Base-by-base conservation (phyloP, 30 jellyfish, hydroid and myxozoan species). In the Hydractinia echinata region DNA sequence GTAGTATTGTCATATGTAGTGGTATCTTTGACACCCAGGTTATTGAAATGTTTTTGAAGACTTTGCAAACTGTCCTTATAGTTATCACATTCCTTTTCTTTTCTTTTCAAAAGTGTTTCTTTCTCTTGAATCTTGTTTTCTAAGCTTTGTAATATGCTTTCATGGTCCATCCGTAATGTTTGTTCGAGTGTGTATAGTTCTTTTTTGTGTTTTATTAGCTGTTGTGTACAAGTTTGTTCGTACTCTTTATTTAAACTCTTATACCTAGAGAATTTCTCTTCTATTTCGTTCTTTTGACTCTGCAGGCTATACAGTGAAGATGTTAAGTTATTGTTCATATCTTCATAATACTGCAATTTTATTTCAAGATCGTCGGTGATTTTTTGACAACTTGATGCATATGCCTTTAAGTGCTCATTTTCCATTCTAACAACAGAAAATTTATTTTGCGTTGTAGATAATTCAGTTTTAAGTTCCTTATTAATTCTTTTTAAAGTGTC, bases 331-430 rank as follows among this genome's bases (percentile, higher is more conserved):
- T 71, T 71, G 51, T 71, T 71, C 39, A 54, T 19, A 19, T 48
- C 53, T 58, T 71, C 81, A 50, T 71, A 71, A 71, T 19, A 71
- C 67, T 71, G 60, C 10, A 71, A 60, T 52, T 71, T 71, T 52
- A 20, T 10, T 20, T 71, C 81, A 48, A 71, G 81, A 7, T 48
- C 68, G 18, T 71, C 81, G 3, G 55, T 8, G 52, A 20, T 71
- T n/a, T 30, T 71, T 71, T 20, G 60, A 71, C 7, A 15, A 9
- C 39, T 50, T 7, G n/a, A 7, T 13, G 55, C 61, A 39, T 71
- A 39, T 5, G 81, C 81, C 3, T 71, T 30, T 9, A 71, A 8
- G n/a, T 52, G 7, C 53, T 20, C 60, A n/a, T 20, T 71, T 4
- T 71, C 81, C 8, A 3, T 8, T n/a, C 51, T 71, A 15, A 71